phyloP scores from a whole-genome alignment of 2,797 vertebrate genomes.

The Myotis planiceps region DNA sequence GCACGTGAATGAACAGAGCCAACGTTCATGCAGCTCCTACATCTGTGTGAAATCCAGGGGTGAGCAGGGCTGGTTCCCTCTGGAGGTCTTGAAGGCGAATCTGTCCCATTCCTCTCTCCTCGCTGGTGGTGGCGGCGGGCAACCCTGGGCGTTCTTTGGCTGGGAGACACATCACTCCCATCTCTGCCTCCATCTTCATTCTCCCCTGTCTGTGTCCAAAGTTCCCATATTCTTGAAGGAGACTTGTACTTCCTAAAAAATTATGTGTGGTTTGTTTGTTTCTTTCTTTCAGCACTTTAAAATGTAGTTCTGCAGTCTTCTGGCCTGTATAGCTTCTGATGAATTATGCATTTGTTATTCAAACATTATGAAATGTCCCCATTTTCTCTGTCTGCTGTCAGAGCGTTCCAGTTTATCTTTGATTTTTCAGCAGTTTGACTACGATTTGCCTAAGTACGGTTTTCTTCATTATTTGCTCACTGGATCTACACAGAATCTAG shows the following conservation, averaged over 20 bases:
- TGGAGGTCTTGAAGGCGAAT: not conserved
- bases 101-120: not conserved
- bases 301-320: not conserved
- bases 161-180: not conserved
- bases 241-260: not conserved
- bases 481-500: not conserved
- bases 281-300: not conserved
- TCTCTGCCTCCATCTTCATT: not conserved
- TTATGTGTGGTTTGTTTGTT: too few species aligned
- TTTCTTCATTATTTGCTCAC: not conserved
- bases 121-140: not conserved
- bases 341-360: constrained; percentile 56
- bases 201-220: not conserved
- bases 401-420: not conserved
- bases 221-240: not conserved
- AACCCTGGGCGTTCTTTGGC: not conserved
- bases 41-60: too few species aligned
- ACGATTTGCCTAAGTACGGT: not conserved
- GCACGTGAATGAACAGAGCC: not conserved
- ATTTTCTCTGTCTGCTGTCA: constrained; percentile 29
- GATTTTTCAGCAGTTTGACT: not conserved
- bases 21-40: too few species aligned
- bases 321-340: constrained; percentile 1
- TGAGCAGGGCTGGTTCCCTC: not conserved
- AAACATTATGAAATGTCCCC: constrained; percentile 6